A percentile compares a stretch with the other conserved stretches of the same genome.
Conservation (phyloP, 2,113 vertebrate species). For the Origma solitaria region DNA sequence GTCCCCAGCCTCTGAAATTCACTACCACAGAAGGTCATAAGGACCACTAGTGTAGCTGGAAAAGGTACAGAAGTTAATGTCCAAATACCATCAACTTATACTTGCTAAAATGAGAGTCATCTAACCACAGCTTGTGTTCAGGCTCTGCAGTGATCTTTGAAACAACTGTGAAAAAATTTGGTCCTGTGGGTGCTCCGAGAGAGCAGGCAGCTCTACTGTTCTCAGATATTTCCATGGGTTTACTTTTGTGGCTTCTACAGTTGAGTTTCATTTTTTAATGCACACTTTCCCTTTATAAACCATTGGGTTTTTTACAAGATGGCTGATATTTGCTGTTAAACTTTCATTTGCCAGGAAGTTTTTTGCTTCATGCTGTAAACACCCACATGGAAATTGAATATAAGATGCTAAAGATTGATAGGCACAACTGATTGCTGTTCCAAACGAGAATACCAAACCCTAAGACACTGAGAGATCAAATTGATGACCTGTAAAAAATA, state of each 20-base stretch:
- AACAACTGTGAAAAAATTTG: not conserved
- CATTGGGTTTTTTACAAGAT: not conserved
- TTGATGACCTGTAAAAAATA: slow-evolving; percentile 56
- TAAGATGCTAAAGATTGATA: slow-evolving; percentile 33
- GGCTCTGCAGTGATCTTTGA: not conserved
- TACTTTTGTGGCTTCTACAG: not conserved
- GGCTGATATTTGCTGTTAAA: not conserved
- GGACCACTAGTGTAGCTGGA: not conserved
- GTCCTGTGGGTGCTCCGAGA: not conserved
- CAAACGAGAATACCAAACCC: slow-evolving; percentile 21
- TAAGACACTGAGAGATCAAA: slow-evolving; percentile 39
- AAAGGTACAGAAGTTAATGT: not conserved
- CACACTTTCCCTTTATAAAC: not conserved
- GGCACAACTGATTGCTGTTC: slow-evolving; percentile 19
- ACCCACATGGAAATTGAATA: slow-evolving; percentile 18
- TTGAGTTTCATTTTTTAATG: not conserved
- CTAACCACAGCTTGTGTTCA: not conserved
- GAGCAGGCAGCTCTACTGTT: not conserved
- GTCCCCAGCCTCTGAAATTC: slow-evolving; percentile 20
- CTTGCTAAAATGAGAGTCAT: not conserved
- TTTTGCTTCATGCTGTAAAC: not conserved
- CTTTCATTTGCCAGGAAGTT: not conserved
- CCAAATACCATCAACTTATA: not conserved
- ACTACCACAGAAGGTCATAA: not conserved
- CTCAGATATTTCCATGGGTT: not conserved